These are phyloP conservation scores for Hyaena hyaena DNA, from an alignment of 2,113 vertebrate species.

Conservation along the genomic window DNA sequence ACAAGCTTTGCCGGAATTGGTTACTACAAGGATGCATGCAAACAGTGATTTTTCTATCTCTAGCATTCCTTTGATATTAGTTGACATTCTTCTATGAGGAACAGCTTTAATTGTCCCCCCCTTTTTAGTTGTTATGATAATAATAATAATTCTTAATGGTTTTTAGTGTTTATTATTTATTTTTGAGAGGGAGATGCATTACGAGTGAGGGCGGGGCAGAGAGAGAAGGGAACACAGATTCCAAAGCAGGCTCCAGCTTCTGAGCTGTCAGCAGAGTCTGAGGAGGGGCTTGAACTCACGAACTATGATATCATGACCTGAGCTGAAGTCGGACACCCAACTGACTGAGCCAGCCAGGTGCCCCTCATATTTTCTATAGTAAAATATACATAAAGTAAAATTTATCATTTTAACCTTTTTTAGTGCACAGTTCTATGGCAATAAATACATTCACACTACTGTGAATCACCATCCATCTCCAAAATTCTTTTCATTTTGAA, in stretches of 20 bases:
- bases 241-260: not conserved
- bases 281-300: not conserved
- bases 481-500: not conserved
- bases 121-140: not conserved
- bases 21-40: not conserved
- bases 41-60: not conserved
- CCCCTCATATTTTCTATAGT: not conserved
- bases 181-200: not conserved
- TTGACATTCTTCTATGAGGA: not conserved
- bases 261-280: not conserved
- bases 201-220: not conserved
- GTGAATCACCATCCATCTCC: not conserved
- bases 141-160: not conserved
- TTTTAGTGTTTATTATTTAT: not conserved
- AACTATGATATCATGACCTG: not conserved
- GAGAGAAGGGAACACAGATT: not conserved
- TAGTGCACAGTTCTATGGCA: not conserved
- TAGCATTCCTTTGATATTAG: not conserved
- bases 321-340: not conserved
- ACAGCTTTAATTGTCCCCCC: not conserved
- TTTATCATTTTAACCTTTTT: not conserved
- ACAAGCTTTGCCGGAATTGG: not conserved
- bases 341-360: not conserved
- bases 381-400: too few species aligned
- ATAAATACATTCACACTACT: not conserved